Percentiles rank a stretch among this genome's conserved stretches.
Evolutionary conservation across 2,888 invertebrate genomes (phyloP).

Genomic region (Dinocampus coccinellae): DNA sequence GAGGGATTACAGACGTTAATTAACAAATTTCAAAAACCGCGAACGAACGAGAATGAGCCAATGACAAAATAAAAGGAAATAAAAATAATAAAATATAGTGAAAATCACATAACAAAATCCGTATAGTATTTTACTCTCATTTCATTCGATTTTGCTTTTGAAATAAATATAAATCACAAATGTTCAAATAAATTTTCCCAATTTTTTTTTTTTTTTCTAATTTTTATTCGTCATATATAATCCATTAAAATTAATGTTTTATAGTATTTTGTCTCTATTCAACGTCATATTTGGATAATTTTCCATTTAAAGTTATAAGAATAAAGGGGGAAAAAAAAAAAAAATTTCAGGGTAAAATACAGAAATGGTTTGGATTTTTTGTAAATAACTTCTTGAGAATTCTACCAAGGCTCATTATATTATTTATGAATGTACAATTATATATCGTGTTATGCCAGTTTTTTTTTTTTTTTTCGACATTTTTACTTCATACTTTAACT

Average conservation of each 20-base stretch:
- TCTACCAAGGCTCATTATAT: neutral
- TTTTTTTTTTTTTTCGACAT: neutral
- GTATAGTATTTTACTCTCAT: neutral
- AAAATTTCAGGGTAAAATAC: too few species aligned
- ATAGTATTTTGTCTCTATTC: neutral
- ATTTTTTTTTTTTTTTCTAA: neutral
- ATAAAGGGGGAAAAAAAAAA: neutral
- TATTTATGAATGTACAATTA: neutral
- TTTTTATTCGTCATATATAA: neutral
- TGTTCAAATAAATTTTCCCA: neutral
- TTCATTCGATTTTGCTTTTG: neutral
- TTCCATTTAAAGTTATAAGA: neutral
- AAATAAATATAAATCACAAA: neutral
- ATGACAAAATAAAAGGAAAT: neutral
- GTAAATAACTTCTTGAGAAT: neutral
- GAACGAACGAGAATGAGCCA: neutral
- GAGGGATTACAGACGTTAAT: slow-evolving; percentile 20
- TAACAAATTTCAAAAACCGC: slow-evolving; percentile 15
- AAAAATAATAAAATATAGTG: neutral
- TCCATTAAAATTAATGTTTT: neutral
- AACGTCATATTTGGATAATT: neutral
- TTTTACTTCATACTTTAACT: slow-evolving; percentile 33
- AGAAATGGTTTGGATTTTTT: too few species aligned
- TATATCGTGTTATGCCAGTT: neutral
- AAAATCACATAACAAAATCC: neutral